Conservation (phyloP, 2,797 vertebrate species). For the Schizothorax lantsangensis region DNA sequence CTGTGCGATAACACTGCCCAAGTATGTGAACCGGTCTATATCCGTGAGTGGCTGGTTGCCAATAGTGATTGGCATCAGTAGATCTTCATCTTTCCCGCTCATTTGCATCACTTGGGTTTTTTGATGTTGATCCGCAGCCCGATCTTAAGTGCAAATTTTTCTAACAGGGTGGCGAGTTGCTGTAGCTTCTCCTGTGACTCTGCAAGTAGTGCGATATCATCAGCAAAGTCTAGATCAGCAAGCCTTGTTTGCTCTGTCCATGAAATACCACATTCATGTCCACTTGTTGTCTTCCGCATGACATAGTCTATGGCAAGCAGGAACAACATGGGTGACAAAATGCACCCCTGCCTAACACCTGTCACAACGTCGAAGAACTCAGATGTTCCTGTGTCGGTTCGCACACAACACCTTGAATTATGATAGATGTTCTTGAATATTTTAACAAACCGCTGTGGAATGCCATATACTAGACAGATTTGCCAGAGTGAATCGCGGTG, state of each 20-base stretch:
- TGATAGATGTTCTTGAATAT: not conserved
- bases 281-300: too few relatives aligned
- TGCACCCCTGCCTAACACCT: not conserved
- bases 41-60: not conserved
- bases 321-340: slow-evolving; percentile 8
- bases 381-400: not conserved
- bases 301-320: not conserved
- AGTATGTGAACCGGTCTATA: not conserved
- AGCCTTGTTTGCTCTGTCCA: not conserved
- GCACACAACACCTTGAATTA: not conserved
- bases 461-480: too few relatives aligned
- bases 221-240: not conserved
- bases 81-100: not conserved
- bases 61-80: not conserved
- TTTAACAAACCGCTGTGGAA: too few relatives aligned
- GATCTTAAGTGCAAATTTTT: not conserved
- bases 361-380: not conserved
- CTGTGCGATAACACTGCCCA: not conserved
- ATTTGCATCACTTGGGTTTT: not conserved
- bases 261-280: not conserved
- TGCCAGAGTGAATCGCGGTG: too few relatives aligned
- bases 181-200: not conserved
- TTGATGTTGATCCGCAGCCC: not conserved
- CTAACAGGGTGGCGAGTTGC: not conserved
- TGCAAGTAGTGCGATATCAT: not conserved